Conservation (phyloP, 2,113 vertebrate genomes). For the Saguinus imperator region DNA sequence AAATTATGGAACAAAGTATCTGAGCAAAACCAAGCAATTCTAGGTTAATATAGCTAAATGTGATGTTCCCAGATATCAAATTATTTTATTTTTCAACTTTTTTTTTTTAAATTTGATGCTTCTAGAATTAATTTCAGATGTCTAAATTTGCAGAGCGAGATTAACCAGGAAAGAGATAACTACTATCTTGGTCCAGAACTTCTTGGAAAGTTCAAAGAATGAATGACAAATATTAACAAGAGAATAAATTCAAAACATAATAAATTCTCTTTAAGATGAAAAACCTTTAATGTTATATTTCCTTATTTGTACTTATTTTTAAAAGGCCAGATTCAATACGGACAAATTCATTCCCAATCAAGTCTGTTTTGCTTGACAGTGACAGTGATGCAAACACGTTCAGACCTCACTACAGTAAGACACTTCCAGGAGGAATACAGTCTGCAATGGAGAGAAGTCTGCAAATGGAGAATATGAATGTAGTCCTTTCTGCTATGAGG, state of each 20-base stretch:
- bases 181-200: slow-evolving; percentile 54
- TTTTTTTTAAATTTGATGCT: slow-evolving; percentile 4
- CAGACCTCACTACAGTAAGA: slow-evolving; percentile 26
- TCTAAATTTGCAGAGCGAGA: slow-evolving; percentile 27
- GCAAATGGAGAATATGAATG: slow-evolving; percentile 71
- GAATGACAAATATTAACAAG: slow-evolving; percentile 54
- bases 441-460: slow-evolving; percentile 33
- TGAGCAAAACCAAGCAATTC: not conserved
- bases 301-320: slow-evolving; percentile 65
- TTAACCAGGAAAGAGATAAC: slow-evolving; percentile 59
- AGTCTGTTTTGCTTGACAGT: slow-evolving; percentile 47
- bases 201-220: slow-evolving; percentile 65
- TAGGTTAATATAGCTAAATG: not conserved
- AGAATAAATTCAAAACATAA: slow-evolving; percentile 71
- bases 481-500: slow-evolving; percentile 72
- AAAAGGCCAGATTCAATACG: slow-evolving; percentile 51
- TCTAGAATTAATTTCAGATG: slow-evolving; percentile 56
- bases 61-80: not conserved
- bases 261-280: slow-evolving; percentile 38
- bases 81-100: not conserved
- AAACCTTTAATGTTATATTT: slow-evolving; percentile 56
- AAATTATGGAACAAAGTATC: not conserved
- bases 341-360: slow-evolving; percentile 65
- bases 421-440: slow-evolving; percentile 14
- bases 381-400: slow-evolving; percentile 57